A percentile compares a stretch with the other conserved stretches of the same genome.
phyloP scores from a whole-genome alignment of 2,113 vertebrate species.

The Potamarius usumacintae region DNA sequence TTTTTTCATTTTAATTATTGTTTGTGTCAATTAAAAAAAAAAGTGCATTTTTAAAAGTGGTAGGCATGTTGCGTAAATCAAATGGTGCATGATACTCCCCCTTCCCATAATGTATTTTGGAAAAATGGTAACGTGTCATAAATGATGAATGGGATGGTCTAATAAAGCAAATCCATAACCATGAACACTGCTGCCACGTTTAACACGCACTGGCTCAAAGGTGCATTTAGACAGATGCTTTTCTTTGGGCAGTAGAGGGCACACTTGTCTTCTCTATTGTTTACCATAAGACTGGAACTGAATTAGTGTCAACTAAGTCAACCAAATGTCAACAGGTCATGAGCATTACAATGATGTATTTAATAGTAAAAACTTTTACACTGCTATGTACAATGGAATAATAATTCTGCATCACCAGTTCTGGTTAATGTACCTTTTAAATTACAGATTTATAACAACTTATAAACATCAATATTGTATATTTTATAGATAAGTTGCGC shows the following conservation, averaged over 20 bases:
- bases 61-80: no score
- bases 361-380: not conserved
- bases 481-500: not conserved
- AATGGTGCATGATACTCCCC: no score
- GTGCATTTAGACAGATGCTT: not conserved
- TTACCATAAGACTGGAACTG: not conserved
- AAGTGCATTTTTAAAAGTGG: no score
- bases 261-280: not conserved
- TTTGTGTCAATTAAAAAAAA: no score
- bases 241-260: constrained; percentile 43
- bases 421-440: not conserved
- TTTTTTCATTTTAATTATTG: no score
- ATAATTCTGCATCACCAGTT: not conserved
- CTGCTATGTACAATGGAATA: not conserved
- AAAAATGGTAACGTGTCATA: not conserved
- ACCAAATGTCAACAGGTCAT: not conserved
- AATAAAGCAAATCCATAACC: not conserved
- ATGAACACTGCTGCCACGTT: no score
- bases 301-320: no score
- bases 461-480: not conserved
- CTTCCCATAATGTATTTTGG: not conserved
- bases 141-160: not conserved
- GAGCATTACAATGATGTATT: no score
- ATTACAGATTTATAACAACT: not conserved
- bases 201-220: not conserved